A percentile compares a stretch with the other conserved stretches of the same genome.
These are phyloP conservation scores for Muntiacus reevesi DNA, from an alignment of 2,113 vertebrate species.

Conservation along the genomic window DNA sequence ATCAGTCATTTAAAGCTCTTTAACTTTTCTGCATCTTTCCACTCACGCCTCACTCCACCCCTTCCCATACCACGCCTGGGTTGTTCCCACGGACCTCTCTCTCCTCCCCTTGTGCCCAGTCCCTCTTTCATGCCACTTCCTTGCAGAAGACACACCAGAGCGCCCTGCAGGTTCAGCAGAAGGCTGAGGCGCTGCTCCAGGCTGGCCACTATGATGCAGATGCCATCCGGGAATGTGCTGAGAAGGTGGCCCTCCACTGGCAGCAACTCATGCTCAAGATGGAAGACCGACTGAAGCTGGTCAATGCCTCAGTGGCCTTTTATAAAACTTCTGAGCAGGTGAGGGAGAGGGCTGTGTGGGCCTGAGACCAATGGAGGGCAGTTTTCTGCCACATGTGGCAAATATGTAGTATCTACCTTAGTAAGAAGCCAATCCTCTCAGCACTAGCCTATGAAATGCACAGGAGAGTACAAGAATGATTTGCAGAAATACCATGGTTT, in stretches of 20 bases:
- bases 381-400: not conserved
- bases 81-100: slow-evolving; percentile 81
- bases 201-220: slow-evolving; percentile 95
- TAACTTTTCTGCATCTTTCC: slow-evolving; percentile 83
- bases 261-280: slow-evolving; percentile 99
- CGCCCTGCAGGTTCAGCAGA: slow-evolving; percentile 97
- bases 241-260: slow-evolving; percentile 98
- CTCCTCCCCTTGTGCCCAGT: slow-evolving; percentile 87
- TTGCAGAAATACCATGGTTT: not conserved
- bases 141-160: slow-evolving; percentile 99
- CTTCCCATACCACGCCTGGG: slow-evolving; percentile 82
- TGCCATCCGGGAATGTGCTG: slow-evolving; percentile 93
- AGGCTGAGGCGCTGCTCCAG: slow-evolving; percentile 94
- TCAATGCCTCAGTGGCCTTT: slow-evolving; percentile 98
- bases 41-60: slow-evolving; percentile 81
- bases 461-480: not conserved
- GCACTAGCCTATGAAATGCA: not conserved
- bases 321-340: slow-evolving; percentile 99
- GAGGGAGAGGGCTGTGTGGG: slow-evolving; percentile 36
- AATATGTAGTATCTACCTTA: not conserved
- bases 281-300: slow-evolving; percentile 98
- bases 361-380: not conserved
- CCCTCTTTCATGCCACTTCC: slow-evolving; percentile 98
- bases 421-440: not conserved
- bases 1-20: slow-evolving; percentile 81